phyloP scores from a whole-genome alignment of 2,113 vertebrate species.

The Lontra canadensis region DNA sequence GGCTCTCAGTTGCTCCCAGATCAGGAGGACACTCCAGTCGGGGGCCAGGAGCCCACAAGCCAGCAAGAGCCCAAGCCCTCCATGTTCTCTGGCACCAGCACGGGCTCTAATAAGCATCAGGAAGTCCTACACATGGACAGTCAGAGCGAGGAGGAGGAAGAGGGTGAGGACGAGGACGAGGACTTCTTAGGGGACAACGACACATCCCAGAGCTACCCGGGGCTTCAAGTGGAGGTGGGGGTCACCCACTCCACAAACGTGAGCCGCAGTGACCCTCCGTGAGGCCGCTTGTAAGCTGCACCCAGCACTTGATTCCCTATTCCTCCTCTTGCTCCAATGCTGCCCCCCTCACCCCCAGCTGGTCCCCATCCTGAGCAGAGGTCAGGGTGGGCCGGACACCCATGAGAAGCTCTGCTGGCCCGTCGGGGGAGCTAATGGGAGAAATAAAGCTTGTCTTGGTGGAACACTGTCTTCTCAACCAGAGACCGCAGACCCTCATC shows the following conservation, averaged over 20 bases:
- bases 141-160: background rate
- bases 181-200: background rate
- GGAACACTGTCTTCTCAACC: background rate
- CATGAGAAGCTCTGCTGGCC: background rate
- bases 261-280: background rate
- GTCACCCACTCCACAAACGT: background rate
- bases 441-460: conserved; percentile 40
- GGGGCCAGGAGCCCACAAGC: background rate
- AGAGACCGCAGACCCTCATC: background rate
- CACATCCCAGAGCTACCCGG: background rate
- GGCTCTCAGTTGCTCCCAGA: background rate
- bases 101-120: background rate
- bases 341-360: background rate
- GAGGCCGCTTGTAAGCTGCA: background rate
- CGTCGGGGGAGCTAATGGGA: background rate
- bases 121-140: accelerated
- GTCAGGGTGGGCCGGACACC: background rate
- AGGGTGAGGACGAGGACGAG: background rate
- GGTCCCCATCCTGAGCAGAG: background rate
- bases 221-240: background rate
- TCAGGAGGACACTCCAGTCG: background rate
- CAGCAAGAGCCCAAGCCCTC: background rate
- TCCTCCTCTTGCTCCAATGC: background rate
- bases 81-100: accelerated
- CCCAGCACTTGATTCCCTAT: background rate